A percentile compares a stretch with the other conserved stretches of the same genome.
Conservation (phyloP, 2,113 vertebrate genomes). For the Columba janthina region DNA sequence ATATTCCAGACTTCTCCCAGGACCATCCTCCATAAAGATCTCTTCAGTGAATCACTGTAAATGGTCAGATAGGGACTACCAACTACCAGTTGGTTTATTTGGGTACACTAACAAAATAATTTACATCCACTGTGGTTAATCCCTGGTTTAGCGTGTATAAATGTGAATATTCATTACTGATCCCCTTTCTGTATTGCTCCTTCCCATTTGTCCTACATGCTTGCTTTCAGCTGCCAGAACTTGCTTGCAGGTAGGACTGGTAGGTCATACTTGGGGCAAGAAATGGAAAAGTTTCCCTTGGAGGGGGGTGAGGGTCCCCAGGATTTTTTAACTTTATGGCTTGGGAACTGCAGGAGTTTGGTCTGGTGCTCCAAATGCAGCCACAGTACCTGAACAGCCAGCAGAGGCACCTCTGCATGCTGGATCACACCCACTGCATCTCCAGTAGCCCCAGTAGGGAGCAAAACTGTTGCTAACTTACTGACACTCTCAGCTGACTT, state of each 20-base stretch:
- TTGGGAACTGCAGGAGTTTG: background rate
- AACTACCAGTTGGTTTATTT: background rate
- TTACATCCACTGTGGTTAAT: background rate
- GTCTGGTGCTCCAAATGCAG: background rate
- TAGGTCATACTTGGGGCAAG: background rate
- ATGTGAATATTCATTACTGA: background rate
- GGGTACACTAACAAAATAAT: background rate
- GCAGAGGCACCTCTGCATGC: background rate
- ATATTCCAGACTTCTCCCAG: background rate
- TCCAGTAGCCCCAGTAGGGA: background rate
- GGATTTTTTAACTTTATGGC: background rate
- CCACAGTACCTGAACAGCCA: background rate
- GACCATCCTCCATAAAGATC: background rate
- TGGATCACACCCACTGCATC: background rate
- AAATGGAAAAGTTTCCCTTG: background rate
- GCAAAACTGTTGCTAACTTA: background rate
- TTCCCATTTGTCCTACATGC: background rate
- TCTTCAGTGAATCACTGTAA: background rate
- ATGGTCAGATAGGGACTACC: background rate
- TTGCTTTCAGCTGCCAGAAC: background rate
- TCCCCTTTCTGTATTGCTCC: background rate
- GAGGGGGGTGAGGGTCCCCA: rapidly evolving
- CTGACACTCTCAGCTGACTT: background rate
- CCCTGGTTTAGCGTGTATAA: background rate
- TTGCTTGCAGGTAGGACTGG: background rate